Conservation (phyloP, 2,113 vertebrate species). For the Lepisosteus osseus region DNA sequence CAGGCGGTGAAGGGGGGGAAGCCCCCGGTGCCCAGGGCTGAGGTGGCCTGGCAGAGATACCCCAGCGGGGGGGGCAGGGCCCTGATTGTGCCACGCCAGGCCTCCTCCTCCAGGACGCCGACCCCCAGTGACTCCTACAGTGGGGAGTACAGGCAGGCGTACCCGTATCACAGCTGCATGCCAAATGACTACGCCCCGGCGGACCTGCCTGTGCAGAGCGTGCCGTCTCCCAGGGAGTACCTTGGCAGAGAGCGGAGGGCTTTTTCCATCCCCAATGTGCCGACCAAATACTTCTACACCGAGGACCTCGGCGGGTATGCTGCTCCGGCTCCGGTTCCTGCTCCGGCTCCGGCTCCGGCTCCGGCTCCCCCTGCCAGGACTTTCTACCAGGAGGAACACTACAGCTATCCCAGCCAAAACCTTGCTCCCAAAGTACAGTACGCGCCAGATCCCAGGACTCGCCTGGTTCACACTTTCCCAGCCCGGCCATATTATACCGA, state of each 20-base stretch:
- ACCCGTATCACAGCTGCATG: conserved; percentile 64
- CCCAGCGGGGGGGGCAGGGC: conserved; percentile 63
- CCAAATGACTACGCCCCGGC: conserved; percentile 60
- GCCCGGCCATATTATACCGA: conserved; percentile 60
- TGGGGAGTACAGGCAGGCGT: conserved; percentile 71
- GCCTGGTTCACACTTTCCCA: conserved; percentile 66
- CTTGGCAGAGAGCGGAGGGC: conserved; percentile 71
- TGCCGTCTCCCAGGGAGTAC: conserved; percentile 71
- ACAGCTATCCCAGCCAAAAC: conserved; percentile 63
- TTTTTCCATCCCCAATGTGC: conserved; percentile 73
- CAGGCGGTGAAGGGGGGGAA: conserved; percentile 64
- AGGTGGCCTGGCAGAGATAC: conserved; percentile 66
- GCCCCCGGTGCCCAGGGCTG: conserved; percentile 48
- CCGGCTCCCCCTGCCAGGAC: conserved; percentile 49
- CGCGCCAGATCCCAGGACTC: conserved; percentile 66
- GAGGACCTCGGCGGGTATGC: conserved; percentile 75
- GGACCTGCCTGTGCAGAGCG: conserved; percentile 63
- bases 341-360: conserved; percentile 39
- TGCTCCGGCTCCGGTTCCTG: conserved; percentile 39
- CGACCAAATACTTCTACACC: conserved; percentile 84
- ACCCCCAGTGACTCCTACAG: conserved; percentile 87
- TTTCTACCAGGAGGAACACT: conserved; percentile 72
- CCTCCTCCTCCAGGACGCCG: conserved; percentile 72
- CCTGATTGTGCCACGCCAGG: conserved; percentile 74
- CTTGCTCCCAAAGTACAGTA: conserved; percentile 61